phyloP scores from a whole-genome alignment of 2,797 vertebrate species.

The Alauda arvensis region DNA sequence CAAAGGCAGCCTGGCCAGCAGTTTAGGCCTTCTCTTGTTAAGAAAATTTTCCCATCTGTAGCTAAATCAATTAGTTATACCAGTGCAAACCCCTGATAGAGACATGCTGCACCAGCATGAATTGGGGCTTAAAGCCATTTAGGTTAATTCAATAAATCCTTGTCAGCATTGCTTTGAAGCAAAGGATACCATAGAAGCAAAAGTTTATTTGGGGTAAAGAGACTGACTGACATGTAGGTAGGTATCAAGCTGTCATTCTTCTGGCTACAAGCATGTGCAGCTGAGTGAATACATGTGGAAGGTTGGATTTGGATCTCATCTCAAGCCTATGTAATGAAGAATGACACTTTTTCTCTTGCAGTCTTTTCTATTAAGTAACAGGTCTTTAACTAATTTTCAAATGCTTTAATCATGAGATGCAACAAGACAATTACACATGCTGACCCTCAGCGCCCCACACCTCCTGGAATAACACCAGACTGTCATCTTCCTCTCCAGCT shows the following conservation, averaged over 20 bases:
- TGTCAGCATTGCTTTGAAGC: conserved; percentile 58
- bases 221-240: not conserved
- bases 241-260: conserved; percentile 26
- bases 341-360: not conserved
- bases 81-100: conserved; percentile 55
- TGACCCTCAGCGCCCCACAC: conserved; percentile 8
- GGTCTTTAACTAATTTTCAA: conserved; percentile 51
- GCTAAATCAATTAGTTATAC: conserved; percentile 64
- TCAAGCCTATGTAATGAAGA: conserved; percentile 15
- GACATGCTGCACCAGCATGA: conserved; percentile 59
- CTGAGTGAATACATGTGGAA: not conserved
- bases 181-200: conserved; percentile 15
- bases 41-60: conserved; percentile 62
- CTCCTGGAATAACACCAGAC: conserved; percentile 14
- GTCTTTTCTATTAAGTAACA: conserved; percentile 25
- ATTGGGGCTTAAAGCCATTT: conserved; percentile 61
- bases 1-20: conserved; percentile 53
- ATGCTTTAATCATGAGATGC: conserved; percentile 9
- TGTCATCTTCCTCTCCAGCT: not conserved
- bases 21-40: conserved; percentile 58
- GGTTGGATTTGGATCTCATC: conserved; percentile 9
- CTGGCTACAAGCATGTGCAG: not conserved
- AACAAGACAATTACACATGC: conserved; percentile 15
- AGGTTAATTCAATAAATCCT: conserved; percentile 64
- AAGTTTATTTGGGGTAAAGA: conserved; percentile 54